These are phyloP conservation scores for Caprella mutica DNA, from an alignment of 2,888 invertebrate species.

Conservation along the genomic window DNA sequence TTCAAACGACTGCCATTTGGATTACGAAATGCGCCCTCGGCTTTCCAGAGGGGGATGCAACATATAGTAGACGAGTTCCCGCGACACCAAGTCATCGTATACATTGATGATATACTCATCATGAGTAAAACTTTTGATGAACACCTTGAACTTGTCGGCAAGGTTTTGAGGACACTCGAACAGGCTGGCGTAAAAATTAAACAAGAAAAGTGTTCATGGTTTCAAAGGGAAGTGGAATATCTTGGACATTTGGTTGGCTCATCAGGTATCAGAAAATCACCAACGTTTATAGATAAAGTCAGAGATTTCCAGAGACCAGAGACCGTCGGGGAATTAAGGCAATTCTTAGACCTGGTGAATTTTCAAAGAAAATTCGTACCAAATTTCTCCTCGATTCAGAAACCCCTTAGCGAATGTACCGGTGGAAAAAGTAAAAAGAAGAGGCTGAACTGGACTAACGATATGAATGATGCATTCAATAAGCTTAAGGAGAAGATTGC, in stretches of 20 bases:
- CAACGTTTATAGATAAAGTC: neutral
- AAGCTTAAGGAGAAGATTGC: neutral
- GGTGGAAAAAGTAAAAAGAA: neutral
- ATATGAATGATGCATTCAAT: neutral
- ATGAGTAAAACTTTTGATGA: neutral
- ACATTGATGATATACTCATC: neutral
- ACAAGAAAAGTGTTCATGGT: neutral
- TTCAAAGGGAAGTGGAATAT: neutral
- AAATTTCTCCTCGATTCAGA: neutral
- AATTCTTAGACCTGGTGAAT: neutral
- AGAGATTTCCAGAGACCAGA: neutral
- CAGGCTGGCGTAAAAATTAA: neutral
- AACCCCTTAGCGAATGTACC: neutral
- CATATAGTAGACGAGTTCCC: neutral
- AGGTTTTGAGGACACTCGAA: neutral
- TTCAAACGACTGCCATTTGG: neutral
- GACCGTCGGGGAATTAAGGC: neutral
- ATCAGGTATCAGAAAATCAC: neutral
- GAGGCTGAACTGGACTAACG: neutral
- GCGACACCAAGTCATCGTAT: neutral
- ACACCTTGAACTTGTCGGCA: neutral
- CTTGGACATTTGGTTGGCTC: neutral
- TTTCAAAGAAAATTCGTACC: neutral
- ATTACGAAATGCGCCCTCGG: neutral
- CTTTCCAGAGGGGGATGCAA: conserved; percentile 4